Conservation (phyloP, 1,140 invertebrate genomes). For the Eupeodes corollae region DNA sequence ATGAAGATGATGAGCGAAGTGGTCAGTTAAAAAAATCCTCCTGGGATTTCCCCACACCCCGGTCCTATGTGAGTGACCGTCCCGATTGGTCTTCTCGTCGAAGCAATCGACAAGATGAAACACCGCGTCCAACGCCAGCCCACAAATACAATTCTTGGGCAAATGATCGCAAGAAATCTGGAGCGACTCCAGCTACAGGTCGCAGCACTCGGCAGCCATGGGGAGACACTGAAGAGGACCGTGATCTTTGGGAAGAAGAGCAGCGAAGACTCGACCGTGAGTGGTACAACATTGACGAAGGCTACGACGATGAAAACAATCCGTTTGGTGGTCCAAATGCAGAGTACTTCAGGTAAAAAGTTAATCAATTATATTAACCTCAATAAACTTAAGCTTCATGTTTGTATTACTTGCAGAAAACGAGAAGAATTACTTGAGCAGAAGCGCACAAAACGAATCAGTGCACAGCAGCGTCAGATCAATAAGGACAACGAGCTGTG, state of each 20-base stretch:
- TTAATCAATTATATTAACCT: too few relatives aligned
- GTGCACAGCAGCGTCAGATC: conserved; percentile 87
- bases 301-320: conserved; percentile 84
- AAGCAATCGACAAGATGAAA: conserved; percentile 46
- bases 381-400: too few relatives aligned
- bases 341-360: conserved; percentile 56
- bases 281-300: conserved; percentile 94
- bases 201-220: conserved; percentile 38
- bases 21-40: conserved; percentile 53
- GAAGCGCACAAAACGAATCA: conserved; percentile 79
- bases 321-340: conserved; percentile 83
- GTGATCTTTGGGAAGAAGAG: conserved; percentile 83
- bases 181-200: conserved; percentile 45
- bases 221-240: conserved; percentile 51
- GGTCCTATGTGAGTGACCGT: conserved; percentile 23
- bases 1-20: conserved; percentile 76
- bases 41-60: conserved; percentile 89
- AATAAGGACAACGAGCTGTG: conserved; percentile 97
- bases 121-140: conserved; percentile 66
- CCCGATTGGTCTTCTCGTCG: conserved; percentile 22
- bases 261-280: conserved; percentile 86
- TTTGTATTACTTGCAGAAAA: conserved; percentile 41
- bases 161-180: conserved; percentile 50
- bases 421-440: conserved; percentile 88
- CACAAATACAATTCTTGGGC: conserved; percentile 68